Base-by-base conservation (phyloP, 35 echinoderm and acorn worm species). In the Patiria miniata region DNA sequence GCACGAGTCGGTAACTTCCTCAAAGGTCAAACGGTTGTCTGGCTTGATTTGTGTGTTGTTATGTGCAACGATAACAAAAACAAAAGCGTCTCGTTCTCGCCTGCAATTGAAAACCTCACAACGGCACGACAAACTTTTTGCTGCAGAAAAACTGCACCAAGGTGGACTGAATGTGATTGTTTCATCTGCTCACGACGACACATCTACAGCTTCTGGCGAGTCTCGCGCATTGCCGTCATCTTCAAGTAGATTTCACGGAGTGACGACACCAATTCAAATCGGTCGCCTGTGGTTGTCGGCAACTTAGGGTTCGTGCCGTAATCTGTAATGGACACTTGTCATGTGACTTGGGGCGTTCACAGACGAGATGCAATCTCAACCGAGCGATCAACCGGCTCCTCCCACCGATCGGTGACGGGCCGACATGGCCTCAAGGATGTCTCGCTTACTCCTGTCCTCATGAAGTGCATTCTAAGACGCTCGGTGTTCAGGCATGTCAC, bases 11-110 rank as follows among this genome's bases (percentile, higher is more conserved):
- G 65, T 23, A 73, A 73, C 34, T 34, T 73, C 7, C 65, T 26
- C 19, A 73, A 73, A 34, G 65, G 65, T 73, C 65, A 73, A 73
- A 73, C 26, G 34, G 29, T 73, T 73, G 65, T 36, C 65, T 73
- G 26, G 7, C 21, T 73, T 73, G 65, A 73, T 73, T 73, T 73
- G 65, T 73, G 65, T 73, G 65, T 32, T 30, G 65, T 73, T 73
- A 73, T 73, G 65, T 30, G 65, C 65, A 73, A 73, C 65, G 65
- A 73, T 73, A 73, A 73, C 65, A 73, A 73, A 22, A 73, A 73
- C 65, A 73, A 73, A 47, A 73, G 65, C 65, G 12, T 34, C 65
- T 36, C 34, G 65, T 73, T n/a, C 65, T 26, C 19, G 29, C 34
- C 21, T 9, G 34, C 19, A 73, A 28, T 10, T 73, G 15, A 47